A percentile compares a stretch with the other conserved stretches of the same genome.
These are phyloP conservation scores for Eupelmus urozonus DNA, from an alignment of 2,888 invertebrate species.

Conservation along the genomic window DNA sequence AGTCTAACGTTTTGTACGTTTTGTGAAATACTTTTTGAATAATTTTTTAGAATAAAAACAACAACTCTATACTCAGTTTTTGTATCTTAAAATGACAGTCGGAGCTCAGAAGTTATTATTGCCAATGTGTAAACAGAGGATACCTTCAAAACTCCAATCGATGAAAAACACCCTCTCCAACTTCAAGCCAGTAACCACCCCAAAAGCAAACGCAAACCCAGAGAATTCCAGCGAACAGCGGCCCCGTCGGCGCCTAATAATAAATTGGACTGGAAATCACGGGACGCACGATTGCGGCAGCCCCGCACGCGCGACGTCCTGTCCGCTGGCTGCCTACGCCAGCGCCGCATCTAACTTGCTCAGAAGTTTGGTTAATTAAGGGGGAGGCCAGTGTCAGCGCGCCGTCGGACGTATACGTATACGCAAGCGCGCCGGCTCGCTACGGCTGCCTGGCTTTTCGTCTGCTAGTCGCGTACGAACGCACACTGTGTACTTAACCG, in stretches of 20 bases:
- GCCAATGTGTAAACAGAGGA: too few relatives aligned
- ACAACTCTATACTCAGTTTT: too few relatives aligned
- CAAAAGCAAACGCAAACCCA: neutral
- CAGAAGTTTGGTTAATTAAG: slow-evolving; percentile 63
- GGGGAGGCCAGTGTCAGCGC: slow-evolving; percentile 50
- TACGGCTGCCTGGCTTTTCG: neutral
- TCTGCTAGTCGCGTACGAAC: neutral
- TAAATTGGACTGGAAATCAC: slow-evolving; percentile 54
- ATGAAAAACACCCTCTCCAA: too few relatives aligned
- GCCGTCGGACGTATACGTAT: neutral
- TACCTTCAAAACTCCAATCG: too few relatives aligned
- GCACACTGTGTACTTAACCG: too few relatives aligned
- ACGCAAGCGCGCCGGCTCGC: neutral
- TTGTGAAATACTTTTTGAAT: too few relatives aligned
- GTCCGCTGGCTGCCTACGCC: neutral
- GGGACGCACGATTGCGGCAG: neutral
- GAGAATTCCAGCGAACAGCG: slow-evolving; percentile 1
- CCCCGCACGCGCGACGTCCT: neutral
- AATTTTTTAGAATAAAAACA: too few relatives aligned
- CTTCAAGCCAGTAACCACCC: too few relatives aligned
- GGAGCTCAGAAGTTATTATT: too few relatives aligned
- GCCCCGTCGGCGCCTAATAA: slow-evolving; percentile 25
- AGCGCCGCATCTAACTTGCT: slow-evolving; percentile 55
- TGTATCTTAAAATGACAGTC: too few relatives aligned
- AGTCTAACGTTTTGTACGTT: too few relatives aligned